Evolutionary conservation across 2,888 invertebrate genomes (phyloP).

Genomic region (Philonicus albiceps): DNA sequence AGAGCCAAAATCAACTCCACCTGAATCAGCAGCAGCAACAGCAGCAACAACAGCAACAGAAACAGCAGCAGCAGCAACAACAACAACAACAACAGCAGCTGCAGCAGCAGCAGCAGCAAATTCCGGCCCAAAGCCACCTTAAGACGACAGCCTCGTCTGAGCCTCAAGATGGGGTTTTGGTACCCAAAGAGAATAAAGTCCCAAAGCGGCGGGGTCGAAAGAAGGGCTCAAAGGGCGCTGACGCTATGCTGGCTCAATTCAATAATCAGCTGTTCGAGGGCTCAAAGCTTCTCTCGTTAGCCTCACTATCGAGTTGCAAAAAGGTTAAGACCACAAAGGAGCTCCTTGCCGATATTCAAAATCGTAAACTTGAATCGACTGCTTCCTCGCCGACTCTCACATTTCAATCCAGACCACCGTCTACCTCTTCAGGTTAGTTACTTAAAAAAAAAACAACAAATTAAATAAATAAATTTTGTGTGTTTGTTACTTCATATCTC

Average conservation of each 20-base stretch:
- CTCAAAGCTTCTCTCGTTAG: conserved; percentile 46
- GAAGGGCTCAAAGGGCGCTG: conserved; percentile 62
- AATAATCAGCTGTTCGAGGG: conserved; percentile 57
- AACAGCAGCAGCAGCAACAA: neutral
- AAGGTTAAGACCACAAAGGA: conserved; percentile 63
- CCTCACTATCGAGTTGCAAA: conserved; percentile 54
- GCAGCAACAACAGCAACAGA: conserved; percentile 36
- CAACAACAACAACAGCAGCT: neutral
- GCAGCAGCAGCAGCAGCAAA: neutral
- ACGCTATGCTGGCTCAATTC: conserved; percentile 59
- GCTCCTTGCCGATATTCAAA: conserved; percentile 61
- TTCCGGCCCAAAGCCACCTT: too few species aligned
- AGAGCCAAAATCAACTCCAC: neutral
- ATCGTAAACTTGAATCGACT: conserved; percentile 54
- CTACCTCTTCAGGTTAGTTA: conserved; percentile 58
- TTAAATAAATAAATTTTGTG: too few species aligned
- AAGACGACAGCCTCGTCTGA: neutral
- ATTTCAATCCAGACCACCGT: conserved; percentile 53
- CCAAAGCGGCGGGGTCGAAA: conserved; percentile 62
- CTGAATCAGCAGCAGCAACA: neutral
- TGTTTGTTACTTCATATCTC: too few species aligned
- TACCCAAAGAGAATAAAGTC: conserved; percentile 41
- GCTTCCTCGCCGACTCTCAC: conserved; percentile 52
- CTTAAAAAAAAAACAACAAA: too few species aligned
- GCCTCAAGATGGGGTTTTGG: neutral